These are phyloP conservation scores for Enteromius treurensis DNA, from an alignment of 2,797 vertebrate genomes.

Conservation along the genomic window DNA sequence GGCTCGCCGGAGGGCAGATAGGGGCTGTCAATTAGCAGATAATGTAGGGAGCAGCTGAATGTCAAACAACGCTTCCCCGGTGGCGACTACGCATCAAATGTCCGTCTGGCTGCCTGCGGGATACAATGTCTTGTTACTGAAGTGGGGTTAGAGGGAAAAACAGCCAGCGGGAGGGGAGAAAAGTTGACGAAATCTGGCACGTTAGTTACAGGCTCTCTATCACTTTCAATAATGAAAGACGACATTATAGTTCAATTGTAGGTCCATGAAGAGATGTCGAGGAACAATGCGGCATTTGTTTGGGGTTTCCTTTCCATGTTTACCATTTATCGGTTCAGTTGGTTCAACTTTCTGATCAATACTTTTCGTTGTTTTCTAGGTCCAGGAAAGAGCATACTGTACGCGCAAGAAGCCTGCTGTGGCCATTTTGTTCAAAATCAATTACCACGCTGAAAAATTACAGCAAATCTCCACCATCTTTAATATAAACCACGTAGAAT, in stretches of 20 bases:
- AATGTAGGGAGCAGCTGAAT: constrained; percentile 76
- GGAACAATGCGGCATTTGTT: constrained; percentile 18
- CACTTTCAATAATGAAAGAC: constrained; percentile 79
- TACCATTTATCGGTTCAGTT: background rate
- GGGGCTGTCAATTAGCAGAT: constrained; percentile 84
- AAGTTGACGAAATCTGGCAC: constrained; percentile 69
- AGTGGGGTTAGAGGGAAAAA: constrained; percentile 73
- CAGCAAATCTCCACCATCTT: constrained; percentile 17
- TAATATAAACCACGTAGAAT: constrained; percentile 46
- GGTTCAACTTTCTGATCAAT: background rate
- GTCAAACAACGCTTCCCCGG: constrained; percentile 69
- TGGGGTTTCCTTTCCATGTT: constrained; percentile 12
- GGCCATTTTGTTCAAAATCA: background rate
- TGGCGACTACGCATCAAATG: constrained; percentile 71
- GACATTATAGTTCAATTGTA: constrained; percentile 77
- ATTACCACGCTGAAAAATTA: background rate
- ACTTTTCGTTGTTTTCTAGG: background rate
- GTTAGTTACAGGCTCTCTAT: constrained; percentile 75
- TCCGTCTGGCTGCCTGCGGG: constrained; percentile 73
- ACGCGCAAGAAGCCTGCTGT: background rate
- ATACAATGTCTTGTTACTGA: constrained; percentile 72
- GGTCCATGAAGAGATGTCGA: background rate
- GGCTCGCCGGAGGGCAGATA: constrained; percentile 74
- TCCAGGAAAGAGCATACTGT: background rate
- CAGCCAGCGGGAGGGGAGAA: constrained; percentile 70